phyloP scores from a whole-genome alignment of 2,113 vertebrate genomes.

The Trogon surrucura region DNA sequence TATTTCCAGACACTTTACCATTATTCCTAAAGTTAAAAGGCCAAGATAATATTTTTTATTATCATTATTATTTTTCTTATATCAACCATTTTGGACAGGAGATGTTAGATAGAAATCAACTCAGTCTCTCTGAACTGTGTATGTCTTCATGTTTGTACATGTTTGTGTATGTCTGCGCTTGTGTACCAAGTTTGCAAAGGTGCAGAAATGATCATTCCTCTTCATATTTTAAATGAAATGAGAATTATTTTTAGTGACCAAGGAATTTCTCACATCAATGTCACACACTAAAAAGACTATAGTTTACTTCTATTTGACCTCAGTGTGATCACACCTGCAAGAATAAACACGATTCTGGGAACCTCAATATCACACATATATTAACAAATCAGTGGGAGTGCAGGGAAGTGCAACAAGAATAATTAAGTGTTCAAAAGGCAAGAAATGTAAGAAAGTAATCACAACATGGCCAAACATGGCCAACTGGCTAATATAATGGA shows the following conservation, averaged over 20 bases:
- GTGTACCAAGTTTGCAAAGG: neutral
- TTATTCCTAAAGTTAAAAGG: neutral
- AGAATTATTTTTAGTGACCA: neutral
- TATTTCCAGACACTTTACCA: neutral
- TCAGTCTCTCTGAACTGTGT: neutral
- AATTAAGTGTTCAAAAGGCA: neutral
- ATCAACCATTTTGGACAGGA: neutral
- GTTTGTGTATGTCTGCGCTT: neutral
- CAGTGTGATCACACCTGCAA: neutral
- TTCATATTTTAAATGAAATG: neutral
- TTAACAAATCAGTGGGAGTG: constrained; percentile 22
- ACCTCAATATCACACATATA: neutral
- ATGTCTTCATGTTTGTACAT: neutral
- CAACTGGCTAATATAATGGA: neutral
- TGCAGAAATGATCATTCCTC: neutral
- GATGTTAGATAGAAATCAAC: neutral
- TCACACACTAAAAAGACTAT: neutral
- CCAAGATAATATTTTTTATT: neutral
- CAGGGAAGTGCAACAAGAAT: neutral
- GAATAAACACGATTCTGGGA: neutral
- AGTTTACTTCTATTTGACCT: neutral
- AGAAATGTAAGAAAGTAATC: neutral
- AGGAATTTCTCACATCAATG: neutral
- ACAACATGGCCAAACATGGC: neutral
- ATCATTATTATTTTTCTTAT: too few relatives aligned